Evolutionary conservation across 92 coral and sea anemone genomes (phyloP), one percentile per base, ranked within the genome.

Genomic region (Isaurus tuberculatus): DNA sequence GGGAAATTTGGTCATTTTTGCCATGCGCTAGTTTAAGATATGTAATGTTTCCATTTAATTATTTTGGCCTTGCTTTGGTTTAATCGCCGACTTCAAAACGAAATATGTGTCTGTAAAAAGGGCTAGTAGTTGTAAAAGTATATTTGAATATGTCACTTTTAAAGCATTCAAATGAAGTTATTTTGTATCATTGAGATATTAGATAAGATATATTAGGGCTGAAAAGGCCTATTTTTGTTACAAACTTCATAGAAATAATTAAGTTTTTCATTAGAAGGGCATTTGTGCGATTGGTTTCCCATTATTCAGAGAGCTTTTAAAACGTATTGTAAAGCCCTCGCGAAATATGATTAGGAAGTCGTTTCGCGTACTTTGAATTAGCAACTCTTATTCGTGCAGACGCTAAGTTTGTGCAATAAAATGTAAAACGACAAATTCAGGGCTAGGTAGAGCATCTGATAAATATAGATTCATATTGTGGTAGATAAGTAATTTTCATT

Each of bases 171-270:
- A 60, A 77, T 77, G 82, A 58, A 60, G 32, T 75, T 77, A 77
- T 77, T 77, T 77, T 77, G 82, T 77, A 77, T 44, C 51, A 55
- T 34, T 20, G 33, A 77, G 64, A 57, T n/a, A 57, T 11, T 57
- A 57, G 27, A 57, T n/a, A n/a, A n/a, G n/a, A n/a, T 63, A 77
- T 51, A 31, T 34, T 34, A 57, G 64, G 82, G 82, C 82, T 37
- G 53, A 9, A 58, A 58, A 61, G 33, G 82, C 82, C 82, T 77
- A 77, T 77, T 77, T 77, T 77, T 77, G 82, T 77, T 77, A 77
- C 82, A 77, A 77, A 32, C 69, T 32, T 77, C 48, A 67, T 32
- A 65, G 58, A 36, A 58, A 58, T 57, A 58, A 55, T 58, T 77
- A 34, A 77, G 82, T 77, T 77, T 77, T 77, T 36, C 82, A 77